A percentile compares a stretch with the other conserved stretches of the same genome.
These are phyloP conservation scores for Macaria liturata DNA, from an alignment of 2,888 invertebrate species.

Conservation along the genomic window DNA sequence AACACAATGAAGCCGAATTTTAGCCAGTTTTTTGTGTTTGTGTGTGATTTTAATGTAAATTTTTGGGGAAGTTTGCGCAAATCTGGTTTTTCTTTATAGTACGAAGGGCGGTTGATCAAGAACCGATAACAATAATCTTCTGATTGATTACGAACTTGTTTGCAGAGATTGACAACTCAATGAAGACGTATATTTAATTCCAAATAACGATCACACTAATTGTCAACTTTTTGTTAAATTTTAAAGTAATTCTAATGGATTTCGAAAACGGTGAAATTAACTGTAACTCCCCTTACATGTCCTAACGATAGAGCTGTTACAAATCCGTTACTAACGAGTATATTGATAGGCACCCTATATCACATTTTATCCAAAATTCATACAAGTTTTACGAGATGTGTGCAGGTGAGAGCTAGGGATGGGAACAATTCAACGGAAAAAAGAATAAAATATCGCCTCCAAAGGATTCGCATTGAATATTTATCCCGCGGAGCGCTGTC, in stretches of 20 bases:
- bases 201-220: constrained; percentile 33
- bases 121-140: constrained; percentile 77
- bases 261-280: too few relatives aligned
- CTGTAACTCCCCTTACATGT: too few relatives aligned
- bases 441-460: constrained; percentile 79
- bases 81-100: constrained; percentile 64
- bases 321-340: too few relatives aligned
- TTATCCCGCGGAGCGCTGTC: constrained; percentile 76
- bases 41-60: constrained; percentile 78
- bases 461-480: constrained; percentile 83
- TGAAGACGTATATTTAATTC: constrained; percentile 36
- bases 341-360: constrained; percentile 19
- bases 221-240: constrained; percentile 33
- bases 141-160: constrained; percentile 83
- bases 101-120: constrained; percentile 73
- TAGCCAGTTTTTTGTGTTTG: constrained; percentile 72
- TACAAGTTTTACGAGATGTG: constrained; percentile 57
- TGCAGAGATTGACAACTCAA: constrained; percentile 67
- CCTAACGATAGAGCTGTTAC: too few relatives aligned
- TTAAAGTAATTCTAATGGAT: constrained; percentile 29
- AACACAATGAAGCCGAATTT: constrained; percentile 75
- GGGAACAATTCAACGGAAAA: constrained; percentile 65
- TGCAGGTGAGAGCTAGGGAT: constrained; percentile 71
- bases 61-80: constrained; percentile 72
- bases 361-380: constrained; percentile 49